A percentile compares a stretch with the other conserved stretches of the same genome.
Conservation (phyloP, 2,113 vertebrate genomes). For the Sardina pilchardus region DNA sequence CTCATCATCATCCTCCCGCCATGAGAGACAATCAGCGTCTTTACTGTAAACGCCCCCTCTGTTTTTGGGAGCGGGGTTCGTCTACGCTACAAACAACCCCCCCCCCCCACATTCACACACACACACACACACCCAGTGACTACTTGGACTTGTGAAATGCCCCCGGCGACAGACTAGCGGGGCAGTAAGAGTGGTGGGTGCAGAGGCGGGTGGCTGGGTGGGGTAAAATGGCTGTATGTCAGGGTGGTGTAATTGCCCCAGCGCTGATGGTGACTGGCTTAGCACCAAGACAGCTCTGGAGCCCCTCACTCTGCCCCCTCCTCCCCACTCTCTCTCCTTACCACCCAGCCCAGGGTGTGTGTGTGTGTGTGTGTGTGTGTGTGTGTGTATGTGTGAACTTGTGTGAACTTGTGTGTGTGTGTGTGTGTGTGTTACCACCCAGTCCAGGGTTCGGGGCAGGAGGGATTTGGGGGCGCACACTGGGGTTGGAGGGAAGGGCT, state of each 20-base stretch:
- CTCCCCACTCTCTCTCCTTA: constrained; percentile 53
- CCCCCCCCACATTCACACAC: constrained; percentile 25
- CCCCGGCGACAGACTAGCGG: constrained; percentile 33
- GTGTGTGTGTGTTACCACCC: no score
- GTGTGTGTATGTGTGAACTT: no score
- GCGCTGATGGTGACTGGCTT: constrained; percentile 48
- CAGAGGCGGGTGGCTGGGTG: neutral
- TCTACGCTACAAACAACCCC: neutral
- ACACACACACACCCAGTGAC: neutral
- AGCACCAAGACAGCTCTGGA: constrained; percentile 34
- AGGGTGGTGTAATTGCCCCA: constrained; percentile 54
- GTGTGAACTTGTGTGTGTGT: no score
- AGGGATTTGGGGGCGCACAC: constrained; percentile 27
- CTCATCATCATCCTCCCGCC: constrained; percentile 45
- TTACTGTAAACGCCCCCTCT: constrained; percentile 66
- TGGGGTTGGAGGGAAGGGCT: constrained; percentile 30
- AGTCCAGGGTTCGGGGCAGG: constrained; percentile 16
- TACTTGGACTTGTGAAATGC: constrained; percentile 26
- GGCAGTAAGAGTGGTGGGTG: constrained; percentile 48
- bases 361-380: no score
- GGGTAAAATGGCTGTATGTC: constrained; percentile 52
- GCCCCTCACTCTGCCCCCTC: neutral
- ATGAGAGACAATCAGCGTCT: constrained; percentile 54
- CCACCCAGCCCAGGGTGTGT: constrained; percentile 33
- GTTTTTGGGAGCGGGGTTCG: constrained; percentile 53